Evolutionary conservation across 1,140 invertebrate species (phyloP), one percentile per base, ranked within the genome.

Genomic region (Pentalonia nigronervosa): DNA sequence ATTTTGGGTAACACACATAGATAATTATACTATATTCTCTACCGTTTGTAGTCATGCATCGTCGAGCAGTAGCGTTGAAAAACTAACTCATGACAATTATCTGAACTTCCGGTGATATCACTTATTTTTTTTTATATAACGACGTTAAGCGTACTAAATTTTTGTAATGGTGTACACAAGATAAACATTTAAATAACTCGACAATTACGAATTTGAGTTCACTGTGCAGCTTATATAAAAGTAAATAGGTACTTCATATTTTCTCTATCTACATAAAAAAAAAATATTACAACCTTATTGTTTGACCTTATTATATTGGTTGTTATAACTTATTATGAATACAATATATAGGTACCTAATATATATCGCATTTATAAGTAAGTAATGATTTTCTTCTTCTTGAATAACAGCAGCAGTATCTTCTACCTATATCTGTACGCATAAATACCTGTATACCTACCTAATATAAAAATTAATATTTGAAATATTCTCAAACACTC

Each of bases 251-350:
- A 36, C 20, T 7, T 36, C 34, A 83, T 83, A 21, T 81, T 36
- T 76, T n/a, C 60, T 76, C 14, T 20, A 1, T 76, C 30, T 76
- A n/a, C n/a, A 34, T 6, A n/a, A 60, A 67, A 30, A 30, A n/a
- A 67, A 76, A 76, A 76, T 30, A n/a, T 67, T 67, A 67, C n/a
- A 30, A 76, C 60, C 60, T n/a, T 76, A 76, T 76, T 76, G 11
- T n/a, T 76, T 76, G 60, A 76, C 30, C 60, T 76, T 76, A 76
- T 76, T 76, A 76, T 76, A 67, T 67, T 67, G 60, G 60, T 67
- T 67, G 11, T 76, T n/a, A 76, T n/a, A 17, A 20, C 60, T 76
- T 76, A 17, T n/a, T 76, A n/a, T 76, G 60, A n/a, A n/a, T n/a
- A 53, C 50, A 21, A 53, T 21, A 53, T 53, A 53, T 30, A n/a